Percentiles rank a stretch among this genome's conserved stretches.
Conservation (phyloP, 2,797 vertebrate species). For the Tapirus indicus region DNA sequence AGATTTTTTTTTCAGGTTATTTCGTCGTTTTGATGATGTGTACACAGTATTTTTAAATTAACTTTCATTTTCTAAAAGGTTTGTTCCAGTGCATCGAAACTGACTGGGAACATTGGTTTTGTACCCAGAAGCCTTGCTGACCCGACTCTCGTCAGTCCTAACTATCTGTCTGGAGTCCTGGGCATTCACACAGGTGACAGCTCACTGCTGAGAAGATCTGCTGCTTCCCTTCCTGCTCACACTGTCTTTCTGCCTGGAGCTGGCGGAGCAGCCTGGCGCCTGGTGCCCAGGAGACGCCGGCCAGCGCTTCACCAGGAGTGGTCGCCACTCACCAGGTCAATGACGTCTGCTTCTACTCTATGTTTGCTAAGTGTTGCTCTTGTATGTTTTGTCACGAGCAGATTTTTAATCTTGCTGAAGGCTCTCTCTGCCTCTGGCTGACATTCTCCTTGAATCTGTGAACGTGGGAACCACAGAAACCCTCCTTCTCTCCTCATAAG, state of each 20-base stretch:
- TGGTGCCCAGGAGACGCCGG: too few relatives aligned
- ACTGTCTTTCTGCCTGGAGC: too few relatives aligned
- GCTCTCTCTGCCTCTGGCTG: not conserved
- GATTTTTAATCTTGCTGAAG: not conserved
- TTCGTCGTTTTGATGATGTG: not conserved
- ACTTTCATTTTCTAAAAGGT: not conserved
- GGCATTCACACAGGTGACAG: accelerated
- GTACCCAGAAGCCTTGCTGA: not conserved
- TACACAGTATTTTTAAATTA: not conserved
- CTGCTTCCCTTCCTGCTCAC: not conserved
- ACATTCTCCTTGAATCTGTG: not conserved
- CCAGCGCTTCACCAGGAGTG: not conserved
- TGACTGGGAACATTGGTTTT: not conserved
- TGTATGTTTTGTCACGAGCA: not conserved
- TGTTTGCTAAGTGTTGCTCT: not conserved
- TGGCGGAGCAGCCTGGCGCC: too few relatives aligned
- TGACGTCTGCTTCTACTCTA: not conserved
- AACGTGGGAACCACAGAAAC: too few relatives aligned
- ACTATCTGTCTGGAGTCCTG: accelerated
- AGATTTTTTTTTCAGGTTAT: not conserved
- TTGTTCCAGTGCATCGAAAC: too few relatives aligned
- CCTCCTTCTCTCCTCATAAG: too few relatives aligned
- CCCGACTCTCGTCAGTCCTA: not conserved
- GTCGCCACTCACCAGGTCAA: accelerated
- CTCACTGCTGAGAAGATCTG: not conserved